A percentile compares a stretch with the other conserved stretches of the same genome.
Evolutionary conservation across 2,113 vertebrate species (phyloP).

Genomic region (Nothoprocta pentlandii): DNA sequence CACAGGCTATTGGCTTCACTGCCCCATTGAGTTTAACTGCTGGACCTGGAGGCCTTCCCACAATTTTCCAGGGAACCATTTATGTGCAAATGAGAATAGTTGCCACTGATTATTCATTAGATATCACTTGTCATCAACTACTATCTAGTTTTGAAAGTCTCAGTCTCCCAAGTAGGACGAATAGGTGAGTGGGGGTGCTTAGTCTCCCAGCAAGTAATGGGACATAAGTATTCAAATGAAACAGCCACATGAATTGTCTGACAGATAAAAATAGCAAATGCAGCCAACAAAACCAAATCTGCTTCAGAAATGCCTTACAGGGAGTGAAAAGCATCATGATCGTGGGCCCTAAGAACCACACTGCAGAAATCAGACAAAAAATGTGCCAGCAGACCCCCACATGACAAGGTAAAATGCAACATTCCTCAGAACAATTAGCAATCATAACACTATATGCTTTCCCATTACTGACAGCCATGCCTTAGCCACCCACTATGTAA

Average conservation of each 20-base stretch:
- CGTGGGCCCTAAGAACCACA: not conserved
- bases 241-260: not conserved
- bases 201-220: not conserved
- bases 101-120: not conserved
- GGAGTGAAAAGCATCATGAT: not conserved
- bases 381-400: not conserved
- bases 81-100: not conserved
- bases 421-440: constrained; percentile 21
- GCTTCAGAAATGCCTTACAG: not conserved
- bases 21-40: not conserved
- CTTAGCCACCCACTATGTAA: constrained; percentile 41
- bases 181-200: not conserved
- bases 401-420: not conserved
- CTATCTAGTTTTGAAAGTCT: not conserved
- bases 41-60: too few relatives aligned
- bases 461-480: not conserved
- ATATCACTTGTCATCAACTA: not conserved
- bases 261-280: not conserved
- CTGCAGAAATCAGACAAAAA: not conserved
- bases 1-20: not conserved
- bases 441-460: not conserved
- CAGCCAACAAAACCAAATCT: not conserved
- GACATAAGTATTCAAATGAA: not conserved
- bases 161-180: not conserved
- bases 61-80: not conserved